Base-by-base conservation (phyloP, 2,113 vertebrate genomes). In the Chrysemys picta region DNA sequence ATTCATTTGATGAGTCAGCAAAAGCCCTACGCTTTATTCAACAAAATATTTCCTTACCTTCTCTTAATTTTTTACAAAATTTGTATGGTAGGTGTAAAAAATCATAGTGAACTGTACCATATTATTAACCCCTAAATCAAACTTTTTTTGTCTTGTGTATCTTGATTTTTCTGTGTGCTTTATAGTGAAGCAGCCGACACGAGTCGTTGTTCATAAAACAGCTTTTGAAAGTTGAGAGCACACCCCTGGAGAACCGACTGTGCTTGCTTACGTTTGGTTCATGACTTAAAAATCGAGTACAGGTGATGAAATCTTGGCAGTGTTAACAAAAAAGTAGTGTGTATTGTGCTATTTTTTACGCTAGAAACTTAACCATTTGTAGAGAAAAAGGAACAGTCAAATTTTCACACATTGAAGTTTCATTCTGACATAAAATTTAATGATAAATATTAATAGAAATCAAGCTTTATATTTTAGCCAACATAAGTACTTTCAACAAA, bases 161-260 rank as follows among this genome's bases (percentile, higher is more conserved):
- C 99, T 99, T 99, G 99, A 99, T 99, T 99, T 99, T 99, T 99
- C 99, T 99, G 99, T 99, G 99, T 99, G 99, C 99, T 99, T 99
- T 99, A 98, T 99, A 99, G 99, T 99, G 99, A 99, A 99, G 99
- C 99, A 99, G 99, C 99, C 99, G 99, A 99, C 99, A 99, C 98
- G 99, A 99, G 99, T 99, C 99, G 99, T 99, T 99, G 99, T 99
- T 99, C 99, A 99, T 99, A 99, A 99, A 99, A 99, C 99, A 99
- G 99, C 99, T 99, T 99, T 99, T 99, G 99, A 99, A 99, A 99
- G 99, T 99, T 99, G 99, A 99, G 99, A 99, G 99, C 99, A 99
- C 99, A 99, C 98, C 99, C 99, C 99, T 98, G 99, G 99, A 99
- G 99, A 99, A 98, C 99, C 98, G 99, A 99, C 99, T 99, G 99